Evolutionary conservation across 2,797 vertebrate species (phyloP).

Genomic region (Xiphorhynchus erythropygius): DNA sequence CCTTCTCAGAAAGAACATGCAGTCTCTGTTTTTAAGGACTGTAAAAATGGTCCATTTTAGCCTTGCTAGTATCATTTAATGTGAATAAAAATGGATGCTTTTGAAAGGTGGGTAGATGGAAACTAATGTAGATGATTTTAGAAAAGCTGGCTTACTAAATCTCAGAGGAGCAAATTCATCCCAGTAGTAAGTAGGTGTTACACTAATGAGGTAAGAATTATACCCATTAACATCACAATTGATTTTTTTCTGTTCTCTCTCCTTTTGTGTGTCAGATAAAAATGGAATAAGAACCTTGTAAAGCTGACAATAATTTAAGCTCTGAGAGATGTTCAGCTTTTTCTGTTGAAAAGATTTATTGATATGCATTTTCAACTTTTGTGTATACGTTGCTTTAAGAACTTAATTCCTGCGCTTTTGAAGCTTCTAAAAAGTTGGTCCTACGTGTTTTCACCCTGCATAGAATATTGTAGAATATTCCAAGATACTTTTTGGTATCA

Average conservation of each 20-base stretch:
- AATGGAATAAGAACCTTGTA: slow-evolving; percentile 10
- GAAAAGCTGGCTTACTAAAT: slow-evolving; percentile 36
- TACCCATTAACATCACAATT: slow-evolving; percentile 39
- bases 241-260: slow-evolving; percentile 39
- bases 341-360: slow-evolving; percentile 7
- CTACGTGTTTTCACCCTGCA: background rate
- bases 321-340: background rate
- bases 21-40: background rate
- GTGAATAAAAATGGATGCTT: slow-evolving; percentile 21
- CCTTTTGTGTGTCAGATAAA: slow-evolving; percentile 11
- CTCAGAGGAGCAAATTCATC: slow-evolving; percentile 29
- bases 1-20: background rate
- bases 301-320: slow-evolving; percentile 11
- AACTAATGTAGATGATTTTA: slow-evolving; percentile 23
- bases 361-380: background rate
- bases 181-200: slow-evolving; percentile 31
- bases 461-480: background rate
- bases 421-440: background rate
- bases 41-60: slow-evolving; percentile 1
- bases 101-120: background rate
- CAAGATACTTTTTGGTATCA: background rate
- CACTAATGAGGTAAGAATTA: slow-evolving; percentile 46
- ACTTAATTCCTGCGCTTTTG: background rate
- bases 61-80: background rate
- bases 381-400: background rate